A percentile compares a stretch with the other conserved stretches of the same genome.
These are phyloP conservation scores for Natrix natrix DNA, from an alignment of 2,797 vertebrate genomes.

Conservation along the genomic window DNA sequence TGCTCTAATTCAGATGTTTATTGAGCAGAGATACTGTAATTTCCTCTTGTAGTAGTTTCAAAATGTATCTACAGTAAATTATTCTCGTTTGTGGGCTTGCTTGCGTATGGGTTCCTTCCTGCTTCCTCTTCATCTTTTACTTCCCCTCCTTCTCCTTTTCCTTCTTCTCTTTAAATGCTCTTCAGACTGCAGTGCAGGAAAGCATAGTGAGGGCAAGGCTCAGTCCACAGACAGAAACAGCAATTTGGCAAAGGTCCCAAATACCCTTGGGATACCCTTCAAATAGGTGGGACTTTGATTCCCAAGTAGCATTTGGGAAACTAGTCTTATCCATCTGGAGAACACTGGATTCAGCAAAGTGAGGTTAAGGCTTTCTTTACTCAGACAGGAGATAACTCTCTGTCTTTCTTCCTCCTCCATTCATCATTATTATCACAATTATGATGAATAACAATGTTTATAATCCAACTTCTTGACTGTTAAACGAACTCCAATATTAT, in stretches of 20 bases:
- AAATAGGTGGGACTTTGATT: not conserved
- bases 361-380: not conserved
- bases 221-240: not conserved
- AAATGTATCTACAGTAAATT: conserved; percentile 6
- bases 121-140: not conserved
- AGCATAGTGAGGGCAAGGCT: not conserved
- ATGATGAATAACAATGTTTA: not conserved
- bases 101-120: not conserved
- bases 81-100: not conserved
- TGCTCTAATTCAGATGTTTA: conserved; percentile 7
- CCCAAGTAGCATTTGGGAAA: not conserved
- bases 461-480: not conserved
- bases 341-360: not conserved
- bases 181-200: not conserved
- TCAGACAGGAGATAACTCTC: not conserved
- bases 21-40: conserved; percentile 19
- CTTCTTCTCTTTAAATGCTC: not conserved
- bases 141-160: not conserved
- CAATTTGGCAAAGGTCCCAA: not conserved
- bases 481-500: not conserved
- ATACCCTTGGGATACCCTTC: not conserved
- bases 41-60: conserved; percentile 7
- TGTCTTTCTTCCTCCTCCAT: not conserved
- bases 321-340: not conserved
- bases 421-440: not conserved